Conservation (phyloP, 92 coral and sea anemone species). For the Heteractis magnifica region DNA sequence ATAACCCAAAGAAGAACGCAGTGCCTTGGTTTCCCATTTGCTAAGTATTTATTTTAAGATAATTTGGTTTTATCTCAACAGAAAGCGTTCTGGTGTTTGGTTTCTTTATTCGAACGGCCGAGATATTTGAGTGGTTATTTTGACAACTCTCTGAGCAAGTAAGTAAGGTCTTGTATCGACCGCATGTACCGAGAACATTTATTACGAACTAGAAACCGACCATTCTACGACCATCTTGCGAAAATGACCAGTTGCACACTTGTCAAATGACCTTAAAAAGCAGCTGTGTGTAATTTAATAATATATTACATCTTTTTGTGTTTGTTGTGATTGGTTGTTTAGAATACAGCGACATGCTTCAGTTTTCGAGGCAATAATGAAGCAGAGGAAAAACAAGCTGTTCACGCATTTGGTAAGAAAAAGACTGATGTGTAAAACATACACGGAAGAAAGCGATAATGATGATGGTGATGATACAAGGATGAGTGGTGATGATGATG, state of each 20-base stretch:
- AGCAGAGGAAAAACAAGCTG: conserved; percentile 68
- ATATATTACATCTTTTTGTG: not conserved
- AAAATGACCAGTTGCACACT: too few relatives aligned
- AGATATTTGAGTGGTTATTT: conserved; percentile 91
- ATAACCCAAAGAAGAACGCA: not conserved
- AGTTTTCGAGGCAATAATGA: conserved; percentile 89
- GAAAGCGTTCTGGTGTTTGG: conserved; percentile 97
- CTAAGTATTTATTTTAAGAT: not conserved
- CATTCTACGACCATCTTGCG: too few relatives aligned
- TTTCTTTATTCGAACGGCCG: conserved; percentile 92
- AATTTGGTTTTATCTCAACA: not conserved
- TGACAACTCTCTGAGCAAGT: conserved; percentile 89
- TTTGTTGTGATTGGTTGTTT: conserved; percentile 6
- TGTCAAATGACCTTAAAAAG: not conserved
- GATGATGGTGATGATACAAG: not conserved
- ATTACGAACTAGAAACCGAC: too few relatives aligned
- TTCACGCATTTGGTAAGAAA: conserved; percentile 72
- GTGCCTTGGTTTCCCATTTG: not conserved
- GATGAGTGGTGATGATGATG: not conserved
- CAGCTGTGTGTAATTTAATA: not conserved
- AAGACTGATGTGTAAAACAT: not conserved
- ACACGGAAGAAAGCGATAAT: not conserved
- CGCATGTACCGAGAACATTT: not conserved
- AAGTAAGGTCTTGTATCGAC: conserved; percentile 13
- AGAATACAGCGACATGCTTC: conserved; percentile 89